Evolutionary conservation across 2,797 vertebrate species (phyloP).

Genomic region (Alectoris magna): DNA sequence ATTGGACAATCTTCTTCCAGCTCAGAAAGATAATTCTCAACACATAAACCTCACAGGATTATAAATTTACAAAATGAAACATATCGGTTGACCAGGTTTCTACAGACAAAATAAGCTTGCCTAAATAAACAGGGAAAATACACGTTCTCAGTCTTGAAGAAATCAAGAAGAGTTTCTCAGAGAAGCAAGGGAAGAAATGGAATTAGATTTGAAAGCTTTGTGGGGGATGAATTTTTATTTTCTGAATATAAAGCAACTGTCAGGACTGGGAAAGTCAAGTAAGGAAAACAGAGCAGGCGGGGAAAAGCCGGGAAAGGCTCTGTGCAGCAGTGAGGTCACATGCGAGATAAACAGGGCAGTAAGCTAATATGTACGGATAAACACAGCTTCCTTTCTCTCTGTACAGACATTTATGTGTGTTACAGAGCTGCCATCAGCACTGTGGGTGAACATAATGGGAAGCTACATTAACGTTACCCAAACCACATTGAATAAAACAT

Average conservation of each 20-base stretch:
- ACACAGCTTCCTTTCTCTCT: background rate
- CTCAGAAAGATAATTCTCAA: constrained; percentile 38
- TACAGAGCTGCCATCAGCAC: background rate
- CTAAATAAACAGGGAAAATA: background rate
- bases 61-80: constrained; percentile 6
- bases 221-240: background rate
- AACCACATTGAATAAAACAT: background rate
- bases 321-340: background rate
- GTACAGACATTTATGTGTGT: background rate
- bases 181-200: background rate
- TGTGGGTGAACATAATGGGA: background rate
- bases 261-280: background rate
- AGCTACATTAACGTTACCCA: background rate
- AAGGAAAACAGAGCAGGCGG: background rate
- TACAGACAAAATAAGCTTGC: constrained; percentile 34
- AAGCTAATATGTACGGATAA: background rate
- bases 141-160: background rate
- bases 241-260: background rate
- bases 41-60: constrained; percentile 23
- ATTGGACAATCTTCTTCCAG: constrained; percentile 38
- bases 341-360: constrained; percentile 3
- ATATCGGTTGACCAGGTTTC: background rate
- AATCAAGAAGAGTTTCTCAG: background rate
- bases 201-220: constrained; percentile 32
- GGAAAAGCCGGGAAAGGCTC: background rate